Evolutionary conservation across 2,797 vertebrate species (phyloP), one percentile per base, ranked within the genome.

Genomic region (Lateolabrax maculatus): DNA sequence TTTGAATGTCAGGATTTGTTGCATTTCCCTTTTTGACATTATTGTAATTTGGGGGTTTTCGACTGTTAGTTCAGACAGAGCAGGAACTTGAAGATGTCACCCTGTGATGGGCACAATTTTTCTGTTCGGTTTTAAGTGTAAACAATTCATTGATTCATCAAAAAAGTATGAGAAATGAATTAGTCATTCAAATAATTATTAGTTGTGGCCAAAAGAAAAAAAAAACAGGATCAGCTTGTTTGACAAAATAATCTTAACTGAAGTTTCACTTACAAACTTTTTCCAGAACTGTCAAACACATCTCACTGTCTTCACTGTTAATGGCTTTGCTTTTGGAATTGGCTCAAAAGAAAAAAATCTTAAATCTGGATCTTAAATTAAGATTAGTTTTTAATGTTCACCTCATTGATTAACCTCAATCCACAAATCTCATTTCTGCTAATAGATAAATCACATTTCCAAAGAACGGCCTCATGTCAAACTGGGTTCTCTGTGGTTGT

Each of bases 391-490:
- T n/a, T n/a, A n/a, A n/a, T n/a, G n/a, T n/a, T n/a, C n/a, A 0
- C 41, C 37, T 71, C 44, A 41, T 25, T 66, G 75, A 61, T 1
- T 41, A 23, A 16, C 61, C 65, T 16, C 49, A 79, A 80, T 67
- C 78, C 61, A 43, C 56, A 70, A 64, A 77, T 85, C 67, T 3
- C 21, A 65, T 60, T 67, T 84, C 61, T 53, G 44, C 68, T 83
- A 63, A 79, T 49, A 18, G 69, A 62, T 51, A 9, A 76, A 61
- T 46, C 61, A 29, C 31, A 43, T 77, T 68, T 53, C n/a, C 49
- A 43, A 74, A 69, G 51, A 49, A 37, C 19, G 3, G n/a, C 53
- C 16, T 57, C 13, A 8, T 51, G 69, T 53, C 21, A 51, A 73
- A 56, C 19, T 25, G 55, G 36, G 52, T 62, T 69, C 75, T 73